phyloP scores from a whole-genome alignment of 2,113 vertebrate genomes.

The Emydura subglobosa region DNA sequence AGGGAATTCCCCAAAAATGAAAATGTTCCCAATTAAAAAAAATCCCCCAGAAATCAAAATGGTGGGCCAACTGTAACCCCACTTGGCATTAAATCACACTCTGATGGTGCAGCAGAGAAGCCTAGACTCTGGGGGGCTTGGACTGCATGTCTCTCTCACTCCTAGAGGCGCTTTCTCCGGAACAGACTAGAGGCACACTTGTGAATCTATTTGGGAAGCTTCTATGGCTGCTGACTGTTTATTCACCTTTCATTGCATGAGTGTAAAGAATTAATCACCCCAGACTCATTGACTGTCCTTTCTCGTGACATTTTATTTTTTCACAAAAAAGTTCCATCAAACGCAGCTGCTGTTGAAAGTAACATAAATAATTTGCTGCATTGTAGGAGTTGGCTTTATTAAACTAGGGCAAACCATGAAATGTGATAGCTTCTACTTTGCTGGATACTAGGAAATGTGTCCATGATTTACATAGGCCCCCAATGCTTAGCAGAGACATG shows the following conservation, averaged over 20 bases:
- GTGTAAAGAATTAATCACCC: background rate
- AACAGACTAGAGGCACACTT: background rate
- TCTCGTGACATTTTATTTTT: background rate
- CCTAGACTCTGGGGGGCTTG: background rate
- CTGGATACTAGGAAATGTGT: slow-evolving; percentile 2
- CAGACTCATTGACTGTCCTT: background rate
- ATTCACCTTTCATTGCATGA: background rate
- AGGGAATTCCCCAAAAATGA: slow-evolving; percentile 8
- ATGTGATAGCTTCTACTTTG: background rate
- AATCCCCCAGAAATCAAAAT: background rate
- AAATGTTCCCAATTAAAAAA: background rate
- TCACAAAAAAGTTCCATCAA: background rate
- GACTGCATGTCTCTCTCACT: background rate
- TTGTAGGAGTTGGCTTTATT: background rate
- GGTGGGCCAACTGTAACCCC: background rate
- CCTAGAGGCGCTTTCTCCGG: background rate
- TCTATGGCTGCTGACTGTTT: background rate
- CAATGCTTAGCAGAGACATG: background rate
- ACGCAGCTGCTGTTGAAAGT: background rate
- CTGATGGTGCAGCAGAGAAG: background rate
- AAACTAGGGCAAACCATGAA: slow-evolving; percentile 16
- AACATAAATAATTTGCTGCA: background rate
- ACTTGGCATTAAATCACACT: background rate
- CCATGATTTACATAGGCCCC: background rate
- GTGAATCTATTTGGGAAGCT: background rate